phyloP scores from a whole-genome alignment of 53 echinoderm and acorn worm species.

The Temnopleurus reevesii region DNA sequence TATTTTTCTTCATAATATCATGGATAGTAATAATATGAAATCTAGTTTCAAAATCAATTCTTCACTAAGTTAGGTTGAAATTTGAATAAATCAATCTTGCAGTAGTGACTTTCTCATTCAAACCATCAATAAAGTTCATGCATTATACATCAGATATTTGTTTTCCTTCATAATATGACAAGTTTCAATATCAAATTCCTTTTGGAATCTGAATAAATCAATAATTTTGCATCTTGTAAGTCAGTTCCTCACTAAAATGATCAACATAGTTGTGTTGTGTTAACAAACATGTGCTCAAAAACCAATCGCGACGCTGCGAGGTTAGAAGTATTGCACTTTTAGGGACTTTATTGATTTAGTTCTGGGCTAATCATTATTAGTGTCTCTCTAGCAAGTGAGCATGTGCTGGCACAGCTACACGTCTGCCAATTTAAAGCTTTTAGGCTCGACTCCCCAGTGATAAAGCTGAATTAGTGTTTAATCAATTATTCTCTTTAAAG shows the following conservation, averaged over 20 bases:
- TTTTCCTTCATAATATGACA: too few relatives aligned
- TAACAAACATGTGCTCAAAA: not conserved
- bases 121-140: too few relatives aligned
- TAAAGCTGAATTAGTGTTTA: not conserved
- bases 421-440: not conserved
- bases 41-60: not conserved
- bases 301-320: not conserved
- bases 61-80: not conserved
- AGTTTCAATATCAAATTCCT: not conserved
- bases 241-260: not conserved
- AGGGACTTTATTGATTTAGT: not conserved
- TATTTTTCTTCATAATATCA: too few relatives aligned
- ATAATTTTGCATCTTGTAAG: not conserved
- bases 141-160: too few relatives aligned
- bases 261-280: not conserved
- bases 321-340: slow-evolving; percentile 9
- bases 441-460: not conserved
- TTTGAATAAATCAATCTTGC: slow-evolving; percentile 16
- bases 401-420: too few relatives aligned
- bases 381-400: not conserved
- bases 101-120: too few relatives aligned
- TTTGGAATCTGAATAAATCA: slow-evolving; percentile 1
- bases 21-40: not conserved
- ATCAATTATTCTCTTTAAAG: slow-evolving; percentile 11
- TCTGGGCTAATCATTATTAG: slow-evolving; percentile 8